phyloP scores from a whole-genome alignment of 2,113 vertebrate species.

The Phyllostomus hastatus region DNA sequence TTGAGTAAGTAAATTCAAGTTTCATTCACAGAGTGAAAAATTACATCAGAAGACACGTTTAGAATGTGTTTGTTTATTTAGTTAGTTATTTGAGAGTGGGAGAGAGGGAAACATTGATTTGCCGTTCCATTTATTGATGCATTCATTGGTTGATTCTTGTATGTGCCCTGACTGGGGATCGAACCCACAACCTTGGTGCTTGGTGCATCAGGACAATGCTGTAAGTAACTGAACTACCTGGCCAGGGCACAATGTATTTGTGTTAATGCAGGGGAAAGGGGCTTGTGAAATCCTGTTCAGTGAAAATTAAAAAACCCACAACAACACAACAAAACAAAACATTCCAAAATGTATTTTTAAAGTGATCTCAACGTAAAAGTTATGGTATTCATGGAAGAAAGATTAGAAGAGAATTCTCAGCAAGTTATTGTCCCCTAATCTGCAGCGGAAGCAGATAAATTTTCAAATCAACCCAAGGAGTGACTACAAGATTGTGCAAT shows the following conservation, averaged over 20 bases:
- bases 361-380: not conserved
- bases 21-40: not conserved
- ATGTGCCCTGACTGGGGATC: no score
- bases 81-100: no score
- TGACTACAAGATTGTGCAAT: not conserved
- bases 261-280: not conserved
- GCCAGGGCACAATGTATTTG: no score
- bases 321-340: not conserved
- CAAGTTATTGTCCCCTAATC: conserved; percentile 16
- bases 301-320: not conserved
- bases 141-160: no score
- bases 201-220: no score
- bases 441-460: not conserved
- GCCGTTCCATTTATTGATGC: no score
- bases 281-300: not conserved
- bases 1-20: not conserved
- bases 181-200: no score
- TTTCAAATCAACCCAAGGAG: not conserved
- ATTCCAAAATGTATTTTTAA: not conserved
- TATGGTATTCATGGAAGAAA: not conserved
- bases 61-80: not conserved
- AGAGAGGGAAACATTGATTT: no score
- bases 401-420: not conserved
- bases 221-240: no score
- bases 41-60: not conserved